Evolutionary conservation across 2,797 vertebrate species (phyloP).

Genomic region (Hippopotamyrus pictus): DNA sequence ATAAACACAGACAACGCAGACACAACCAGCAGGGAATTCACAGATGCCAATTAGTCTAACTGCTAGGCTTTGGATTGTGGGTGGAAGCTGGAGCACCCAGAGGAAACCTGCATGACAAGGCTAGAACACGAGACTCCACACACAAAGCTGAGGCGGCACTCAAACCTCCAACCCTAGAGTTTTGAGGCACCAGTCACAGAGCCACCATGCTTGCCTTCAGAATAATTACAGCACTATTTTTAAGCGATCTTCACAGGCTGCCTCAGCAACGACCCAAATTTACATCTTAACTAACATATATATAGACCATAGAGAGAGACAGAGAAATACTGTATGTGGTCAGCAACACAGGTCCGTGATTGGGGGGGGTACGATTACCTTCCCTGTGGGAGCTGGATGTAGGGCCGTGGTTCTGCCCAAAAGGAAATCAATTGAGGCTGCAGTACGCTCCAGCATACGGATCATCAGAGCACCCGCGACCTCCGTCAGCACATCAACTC

Average conservation of each 20-base stretch:
- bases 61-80: neutral
- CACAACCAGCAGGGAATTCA: neutral
- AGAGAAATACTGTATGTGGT: too few relatives aligned
- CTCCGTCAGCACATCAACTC: neutral
- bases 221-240: neutral
- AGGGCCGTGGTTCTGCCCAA: neutral
- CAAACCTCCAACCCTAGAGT: neutral
- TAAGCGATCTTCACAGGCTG: neutral
- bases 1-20: neutral
- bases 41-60: neutral
- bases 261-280: neutral
- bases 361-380: neutral
- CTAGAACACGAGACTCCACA: neutral
- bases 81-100: neutral
- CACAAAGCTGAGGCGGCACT: neutral
- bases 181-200: neutral
- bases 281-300: neutral
- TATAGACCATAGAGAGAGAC: too few relatives aligned
- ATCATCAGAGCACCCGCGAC: neutral
- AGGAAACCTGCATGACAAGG: neutral
- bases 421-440: neutral
- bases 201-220: neutral
- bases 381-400: neutral
- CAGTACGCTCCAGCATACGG: neutral
- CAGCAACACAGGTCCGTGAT: neutral